Evolutionary conservation across 2,888 invertebrate species (phyloP).

Genomic region (Argyra leucocephala): DNA sequence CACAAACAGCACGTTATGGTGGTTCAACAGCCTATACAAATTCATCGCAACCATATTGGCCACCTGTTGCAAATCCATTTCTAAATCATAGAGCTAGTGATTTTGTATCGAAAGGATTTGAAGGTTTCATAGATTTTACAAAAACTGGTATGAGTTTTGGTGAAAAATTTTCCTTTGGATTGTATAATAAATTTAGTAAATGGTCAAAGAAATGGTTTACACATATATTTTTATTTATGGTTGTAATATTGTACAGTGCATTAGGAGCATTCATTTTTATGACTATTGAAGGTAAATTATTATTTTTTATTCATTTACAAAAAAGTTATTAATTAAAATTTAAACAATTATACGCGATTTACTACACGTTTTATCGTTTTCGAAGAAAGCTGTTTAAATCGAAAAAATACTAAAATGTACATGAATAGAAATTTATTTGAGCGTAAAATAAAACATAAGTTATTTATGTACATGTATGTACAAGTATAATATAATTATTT

Average conservation of each 20-base stretch:
- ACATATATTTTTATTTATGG: slow-evolving; percentile 71
- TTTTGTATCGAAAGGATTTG: slow-evolving; percentile 71
- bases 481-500: no score
- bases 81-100: slow-evolving; percentile 51
- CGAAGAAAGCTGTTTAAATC: no score
- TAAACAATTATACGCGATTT: no score
- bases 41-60: slow-evolving; percentile 37
- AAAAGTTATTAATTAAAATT: no score
- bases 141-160: slow-evolving; percentile 75
- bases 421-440: no score
- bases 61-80: slow-evolving; percentile 39
- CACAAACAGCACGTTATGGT: slow-evolving; percentile 12
- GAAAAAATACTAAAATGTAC: no score
- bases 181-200: slow-evolving; percentile 65
- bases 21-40: slow-evolving; percentile 18
- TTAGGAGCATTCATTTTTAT: slow-evolving; percentile 74
- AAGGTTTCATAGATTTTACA: slow-evolving; percentile 68
- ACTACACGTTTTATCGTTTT: no score
- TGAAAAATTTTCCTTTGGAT: slow-evolving; percentile 70
- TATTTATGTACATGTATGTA: no score
- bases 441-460: no score
- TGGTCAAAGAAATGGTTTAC: slow-evolving; percentile 81
- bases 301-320: no score
- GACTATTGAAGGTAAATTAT: slow-evolving; percentile 61
- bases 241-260: slow-evolving; percentile 68